Evolutionary conservation across 2,113 vertebrate species (phyloP).

Genomic region (Xyliphius kryptos): DNA sequence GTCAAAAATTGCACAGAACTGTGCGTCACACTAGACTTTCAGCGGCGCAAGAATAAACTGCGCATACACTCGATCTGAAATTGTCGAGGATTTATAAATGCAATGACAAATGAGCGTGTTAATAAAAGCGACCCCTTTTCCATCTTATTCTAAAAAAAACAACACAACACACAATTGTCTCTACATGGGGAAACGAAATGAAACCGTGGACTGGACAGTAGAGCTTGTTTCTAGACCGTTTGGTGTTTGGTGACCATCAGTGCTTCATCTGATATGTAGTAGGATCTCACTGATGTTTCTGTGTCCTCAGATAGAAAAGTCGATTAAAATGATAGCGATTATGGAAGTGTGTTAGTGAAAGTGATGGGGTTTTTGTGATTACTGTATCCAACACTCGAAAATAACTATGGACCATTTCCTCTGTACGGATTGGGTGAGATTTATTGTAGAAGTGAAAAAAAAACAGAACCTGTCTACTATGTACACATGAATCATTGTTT

Average conservation of each 20-base stretch:
- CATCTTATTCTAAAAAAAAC: too few relatives aligned
- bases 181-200: not conserved
- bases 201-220: conserved; percentile 2
- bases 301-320: conserved; percentile 45
- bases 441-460: conserved; percentile 7
- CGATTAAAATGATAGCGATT: conserved; percentile 58
- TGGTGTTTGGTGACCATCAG: conserved; percentile 22
- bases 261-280: conserved; percentile 37
- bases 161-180: not conserved
- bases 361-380: conserved; percentile 60
- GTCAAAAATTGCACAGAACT: too few relatives aligned
- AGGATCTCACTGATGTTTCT: conserved; percentile 38
- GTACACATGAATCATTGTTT: not conserved
- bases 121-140: not conserved
- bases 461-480: not conserved
- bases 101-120: not conserved
- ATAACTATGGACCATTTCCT: conserved; percentile 46
- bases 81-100: too few relatives aligned
- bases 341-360: conserved; percentile 60
- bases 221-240: conserved; percentile 5
- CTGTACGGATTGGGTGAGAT: conserved; percentile 7
- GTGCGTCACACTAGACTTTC: too few relatives aligned
- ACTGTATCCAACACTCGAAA: conserved; percentile 49
- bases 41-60: too few relatives aligned
- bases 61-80: too few relatives aligned